Conservation (phyloP, 1,140 invertebrate species). For the Monochamus saltuarius region DNA sequence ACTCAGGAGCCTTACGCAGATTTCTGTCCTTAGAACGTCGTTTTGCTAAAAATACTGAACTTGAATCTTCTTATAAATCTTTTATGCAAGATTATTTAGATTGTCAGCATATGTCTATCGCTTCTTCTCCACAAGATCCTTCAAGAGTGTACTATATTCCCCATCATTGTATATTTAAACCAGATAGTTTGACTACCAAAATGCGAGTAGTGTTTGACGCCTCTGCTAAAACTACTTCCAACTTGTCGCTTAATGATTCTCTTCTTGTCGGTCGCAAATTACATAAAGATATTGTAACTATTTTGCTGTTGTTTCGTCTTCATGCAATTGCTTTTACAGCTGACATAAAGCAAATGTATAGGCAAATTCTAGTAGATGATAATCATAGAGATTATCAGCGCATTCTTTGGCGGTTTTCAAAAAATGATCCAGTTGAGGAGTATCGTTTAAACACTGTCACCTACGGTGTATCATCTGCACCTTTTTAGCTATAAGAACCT, state of each 20-base stretch:
- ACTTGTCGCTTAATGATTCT: conserved; percentile 30
- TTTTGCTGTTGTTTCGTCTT: conserved; percentile 25
- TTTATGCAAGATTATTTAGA: too few species aligned
- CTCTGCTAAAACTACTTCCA: conserved; percentile 14
- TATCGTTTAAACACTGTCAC: not conserved
- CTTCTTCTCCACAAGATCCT: too few species aligned
- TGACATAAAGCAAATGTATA: conserved; percentile 36
- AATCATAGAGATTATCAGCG: not conserved
- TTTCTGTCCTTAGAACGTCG: too few species aligned
- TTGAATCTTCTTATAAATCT: too few species aligned
- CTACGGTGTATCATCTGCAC: conserved; percentile 1
- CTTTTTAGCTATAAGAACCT: conserved; percentile 15
- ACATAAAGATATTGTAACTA: conserved; percentile 26
- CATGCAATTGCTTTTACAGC: conserved; percentile 27
- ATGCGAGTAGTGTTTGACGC: conserved; percentile 29
- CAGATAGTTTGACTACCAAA: conserved; percentile 22
- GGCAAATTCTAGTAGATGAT: conserved; percentile 10
- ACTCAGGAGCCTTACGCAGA: too few species aligned
- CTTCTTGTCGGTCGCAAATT: conserved; percentile 17
- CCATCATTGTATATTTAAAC: conserved; percentile 26
- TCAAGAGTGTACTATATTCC: not conserved
- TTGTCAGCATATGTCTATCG: too few species aligned
- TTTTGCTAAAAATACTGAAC: too few species aligned
- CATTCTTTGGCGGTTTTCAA: not conserved
- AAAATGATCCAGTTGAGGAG: not conserved